phyloP scores from a whole-genome alignment of 2,888 invertebrate genomes.

The Melanophora roralis region DNA sequence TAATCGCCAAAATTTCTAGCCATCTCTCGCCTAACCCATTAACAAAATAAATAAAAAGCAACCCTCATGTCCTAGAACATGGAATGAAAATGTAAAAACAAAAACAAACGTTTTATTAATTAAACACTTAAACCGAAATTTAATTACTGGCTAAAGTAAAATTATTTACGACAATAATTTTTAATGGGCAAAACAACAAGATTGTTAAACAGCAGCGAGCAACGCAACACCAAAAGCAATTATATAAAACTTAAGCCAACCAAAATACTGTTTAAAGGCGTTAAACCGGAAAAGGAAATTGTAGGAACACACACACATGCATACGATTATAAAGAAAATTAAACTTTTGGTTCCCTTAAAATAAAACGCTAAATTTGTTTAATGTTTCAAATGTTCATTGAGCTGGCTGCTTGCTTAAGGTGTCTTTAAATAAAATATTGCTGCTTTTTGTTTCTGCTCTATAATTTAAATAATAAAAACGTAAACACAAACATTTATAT shows the following conservation, averaged over 20 bases:
- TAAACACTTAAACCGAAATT: conserved; percentile 28
- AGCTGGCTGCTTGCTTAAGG: conserved; percentile 32
- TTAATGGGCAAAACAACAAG: not conserved
- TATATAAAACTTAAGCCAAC: conserved; percentile 41
- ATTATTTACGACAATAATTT: conserved; percentile 15
- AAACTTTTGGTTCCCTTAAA: not conserved
- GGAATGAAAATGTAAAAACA: not conserved
- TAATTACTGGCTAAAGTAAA: conserved; percentile 32
- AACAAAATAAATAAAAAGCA: not conserved
- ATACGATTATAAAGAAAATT: not conserved
- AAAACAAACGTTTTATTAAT: not conserved
- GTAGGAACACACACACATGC: not conserved
- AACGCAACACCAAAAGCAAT: not conserved
- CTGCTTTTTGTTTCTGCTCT: not conserved
- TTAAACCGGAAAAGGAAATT: conserved; percentile 51
- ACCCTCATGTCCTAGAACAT: no score
- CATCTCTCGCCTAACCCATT: not conserved
- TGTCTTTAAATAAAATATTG: conserved; percentile 18
- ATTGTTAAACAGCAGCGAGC: not conserved
- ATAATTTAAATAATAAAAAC: conserved; percentile 29
- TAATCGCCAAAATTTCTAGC: not conserved
- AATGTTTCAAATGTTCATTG: not conserved
- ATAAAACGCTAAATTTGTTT: not conserved
- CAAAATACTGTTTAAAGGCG: conserved; percentile 39
- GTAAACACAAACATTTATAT: not conserved